Conservation (phyloP, 2,113 vertebrate species). For the Ictidomys tridecemlineatus region DNA sequence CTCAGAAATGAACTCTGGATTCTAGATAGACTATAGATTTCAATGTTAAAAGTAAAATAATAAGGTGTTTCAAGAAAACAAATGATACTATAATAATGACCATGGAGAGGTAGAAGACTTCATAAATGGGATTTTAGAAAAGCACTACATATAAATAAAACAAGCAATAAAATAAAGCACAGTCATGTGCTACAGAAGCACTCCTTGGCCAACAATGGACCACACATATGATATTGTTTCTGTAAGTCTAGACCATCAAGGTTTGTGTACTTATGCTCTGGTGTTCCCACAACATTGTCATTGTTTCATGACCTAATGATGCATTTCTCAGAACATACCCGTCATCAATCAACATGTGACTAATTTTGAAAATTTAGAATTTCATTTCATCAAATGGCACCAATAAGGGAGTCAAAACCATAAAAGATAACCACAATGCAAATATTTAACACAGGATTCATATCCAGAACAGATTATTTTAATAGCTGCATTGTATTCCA, state of each 20-base stretch:
- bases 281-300: neutral
- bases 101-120: neutral
- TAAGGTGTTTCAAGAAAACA: neutral
- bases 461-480: neutral
- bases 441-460: neutral
- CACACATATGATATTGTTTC: too few relatives aligned
- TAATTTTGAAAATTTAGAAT: neutral
- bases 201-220: neutral
- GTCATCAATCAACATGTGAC: neutral
- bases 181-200: neutral
- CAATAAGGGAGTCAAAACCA: neutral
- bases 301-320: neutral
- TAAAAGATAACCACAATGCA: neutral
- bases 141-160: neutral
- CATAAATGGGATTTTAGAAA: neutral
- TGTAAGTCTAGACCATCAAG: neutral
- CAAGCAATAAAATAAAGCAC: neutral
- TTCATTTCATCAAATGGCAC: neutral
- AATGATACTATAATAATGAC: neutral
- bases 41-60: slow-evolving; percentile 56
- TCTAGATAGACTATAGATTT: neutral
- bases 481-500: slow-evolving; percentile 17
- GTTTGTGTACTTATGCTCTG: neutral
- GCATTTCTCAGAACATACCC: neutral
- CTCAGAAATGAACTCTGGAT: slow-evolving; percentile 42